Conservation (phyloP, 2,797 vertebrate genomes). For the Cheirogaleus major region DNA sequence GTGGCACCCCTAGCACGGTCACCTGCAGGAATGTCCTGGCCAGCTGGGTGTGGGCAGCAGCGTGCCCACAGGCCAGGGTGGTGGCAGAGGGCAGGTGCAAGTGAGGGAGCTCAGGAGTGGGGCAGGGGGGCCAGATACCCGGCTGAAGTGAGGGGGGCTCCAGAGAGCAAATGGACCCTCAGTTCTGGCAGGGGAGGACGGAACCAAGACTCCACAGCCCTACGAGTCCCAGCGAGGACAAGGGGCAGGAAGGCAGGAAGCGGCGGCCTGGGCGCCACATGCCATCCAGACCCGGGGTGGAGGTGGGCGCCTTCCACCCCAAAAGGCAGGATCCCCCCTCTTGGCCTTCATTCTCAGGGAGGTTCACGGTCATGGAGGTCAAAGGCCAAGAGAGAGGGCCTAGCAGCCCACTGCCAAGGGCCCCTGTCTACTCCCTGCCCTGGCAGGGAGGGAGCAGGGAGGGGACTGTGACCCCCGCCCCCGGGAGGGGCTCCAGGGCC, state of each 20-base stretch:
- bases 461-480: conserved; percentile 63
- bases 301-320: conserved; percentile 33
- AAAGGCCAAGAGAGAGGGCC: conserved; percentile 65
- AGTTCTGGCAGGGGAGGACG: neutral
- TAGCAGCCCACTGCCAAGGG: conserved; percentile 57
- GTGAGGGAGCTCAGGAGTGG: conserved; percentile 53
- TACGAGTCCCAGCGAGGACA: conserved; percentile 18
- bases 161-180: neutral
- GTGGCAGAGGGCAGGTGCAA: conserved; percentile 45
- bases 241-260: conserved; percentile 49
- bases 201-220: conserved; percentile 35
- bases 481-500: conserved; percentile 78
- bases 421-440: conserved; percentile 70
- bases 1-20: neutral
- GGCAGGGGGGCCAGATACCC: conserved; percentile 12
- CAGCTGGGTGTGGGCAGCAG: conserved; percentile 39
- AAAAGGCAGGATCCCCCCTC: conserved; percentile 45
- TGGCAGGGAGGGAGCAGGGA: conserved; percentile 53
- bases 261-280: conserved; percentile 29
- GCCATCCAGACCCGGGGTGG: conserved; percentile 34
- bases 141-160: conserved; percentile 42
- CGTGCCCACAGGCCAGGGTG: conserved; percentile 23
- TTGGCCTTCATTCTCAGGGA: conserved; percentile 66
- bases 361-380: conserved; percentile 43
- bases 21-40: conserved; percentile 64